Evolutionary conservation across 2,113 vertebrate species (phyloP).

Genomic region (Cranoglanis bouderius): DNA sequence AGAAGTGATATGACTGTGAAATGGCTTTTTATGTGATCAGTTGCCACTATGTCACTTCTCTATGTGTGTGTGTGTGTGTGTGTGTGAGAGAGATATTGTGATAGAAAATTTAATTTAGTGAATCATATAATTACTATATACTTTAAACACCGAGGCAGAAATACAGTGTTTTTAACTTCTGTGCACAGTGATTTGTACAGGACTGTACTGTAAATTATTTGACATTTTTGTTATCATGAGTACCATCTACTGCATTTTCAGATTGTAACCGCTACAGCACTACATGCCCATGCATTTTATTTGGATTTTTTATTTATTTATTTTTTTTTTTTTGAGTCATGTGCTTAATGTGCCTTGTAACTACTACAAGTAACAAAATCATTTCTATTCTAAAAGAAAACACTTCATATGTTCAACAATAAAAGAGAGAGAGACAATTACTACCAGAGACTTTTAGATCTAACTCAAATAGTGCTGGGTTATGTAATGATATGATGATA

Average conservation of each 20-base stretch:
- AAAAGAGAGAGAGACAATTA: too few species aligned
- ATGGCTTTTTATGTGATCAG: background rate
- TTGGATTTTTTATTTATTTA: too few species aligned
- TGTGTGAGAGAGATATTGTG: background rate
- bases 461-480: background rate
- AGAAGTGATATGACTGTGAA: background rate
- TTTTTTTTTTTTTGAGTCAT: background rate
- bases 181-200: conserved; percentile 3
- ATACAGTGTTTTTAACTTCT: background rate
- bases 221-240: background rate
- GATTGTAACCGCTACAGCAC: background rate
- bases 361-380: background rate
- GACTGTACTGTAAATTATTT: conserved; percentile 2
- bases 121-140: background rate
- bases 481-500: background rate
- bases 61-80: background rate
- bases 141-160: conserved; percentile 19
- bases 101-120: background rate
- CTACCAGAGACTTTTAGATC: too few species aligned
- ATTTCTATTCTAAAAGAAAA: background rate
- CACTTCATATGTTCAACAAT: background rate
- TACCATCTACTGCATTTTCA: background rate
- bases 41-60: background rate
- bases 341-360: background rate
- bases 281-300: background rate